phyloP scores from a whole-genome alignment of 2,113 vertebrate species.

The Dryoscopus gambensis region DNA sequence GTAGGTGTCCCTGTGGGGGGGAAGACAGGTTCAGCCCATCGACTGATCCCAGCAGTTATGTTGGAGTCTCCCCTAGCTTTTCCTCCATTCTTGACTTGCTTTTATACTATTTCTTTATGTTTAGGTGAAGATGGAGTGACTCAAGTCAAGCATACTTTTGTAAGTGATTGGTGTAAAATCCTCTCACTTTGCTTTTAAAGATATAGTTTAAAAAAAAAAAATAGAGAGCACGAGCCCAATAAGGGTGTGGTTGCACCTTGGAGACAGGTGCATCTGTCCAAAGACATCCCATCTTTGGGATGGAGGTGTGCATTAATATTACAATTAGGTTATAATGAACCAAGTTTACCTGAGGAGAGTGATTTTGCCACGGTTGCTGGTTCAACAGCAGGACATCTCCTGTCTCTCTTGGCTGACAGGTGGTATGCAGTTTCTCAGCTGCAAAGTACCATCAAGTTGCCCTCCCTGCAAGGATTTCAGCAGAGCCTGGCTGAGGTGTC shows the following conservation, averaged over 20 bases:
- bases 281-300: too few species aligned
- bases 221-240: background rate
- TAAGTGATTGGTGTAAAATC: background rate
- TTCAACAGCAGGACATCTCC: background rate
- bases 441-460: accelerated
- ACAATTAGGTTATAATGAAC: background rate
- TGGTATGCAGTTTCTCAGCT: background rate
- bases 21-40: background rate
- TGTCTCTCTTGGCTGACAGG: background rate
- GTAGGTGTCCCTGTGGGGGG: too few species aligned
- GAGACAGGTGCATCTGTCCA: too few species aligned
- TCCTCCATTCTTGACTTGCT: background rate
- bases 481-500: background rate
- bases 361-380: background rate
- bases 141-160: background rate
- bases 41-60: background rate
- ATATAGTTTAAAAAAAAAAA: background rate
- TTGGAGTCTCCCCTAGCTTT: background rate
- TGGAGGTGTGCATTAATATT: background rate
- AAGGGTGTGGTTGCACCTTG: accelerated
- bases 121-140: background rate
- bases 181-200: background rate
- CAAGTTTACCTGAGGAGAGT: background rate
- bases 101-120: background rate
- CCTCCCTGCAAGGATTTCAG: background rate